phyloP scores from a whole-genome alignment of 2,888 invertebrate genomes.

The Sisyra nigra region DNA sequence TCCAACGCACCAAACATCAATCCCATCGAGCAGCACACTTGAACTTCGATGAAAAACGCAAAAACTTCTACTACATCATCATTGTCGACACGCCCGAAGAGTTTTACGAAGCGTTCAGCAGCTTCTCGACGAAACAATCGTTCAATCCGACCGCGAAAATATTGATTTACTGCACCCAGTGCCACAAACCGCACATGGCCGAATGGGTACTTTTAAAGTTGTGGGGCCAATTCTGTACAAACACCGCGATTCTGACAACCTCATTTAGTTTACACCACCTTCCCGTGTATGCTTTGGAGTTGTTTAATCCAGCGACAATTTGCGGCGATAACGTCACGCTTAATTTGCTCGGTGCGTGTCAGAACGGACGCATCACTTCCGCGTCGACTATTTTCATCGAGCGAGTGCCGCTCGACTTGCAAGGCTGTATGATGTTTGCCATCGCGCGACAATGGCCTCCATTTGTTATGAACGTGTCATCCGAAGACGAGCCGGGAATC shows the following conservation, averaged over 20 bases:
- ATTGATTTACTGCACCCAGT: not conserved
- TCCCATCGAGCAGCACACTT: not conserved
- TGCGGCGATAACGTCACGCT: not conserved
- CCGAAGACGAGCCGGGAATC: constrained; percentile 12
- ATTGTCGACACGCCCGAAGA: not conserved
- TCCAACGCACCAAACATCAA: not conserved
- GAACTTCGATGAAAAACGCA: not conserved
- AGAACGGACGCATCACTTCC: constrained; percentile 10
- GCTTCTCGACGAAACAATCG: not conserved
- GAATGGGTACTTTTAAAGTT: not conserved
- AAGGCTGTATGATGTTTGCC: constrained; percentile 14
- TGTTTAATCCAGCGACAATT: constrained; percentile 3
- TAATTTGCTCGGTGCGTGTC: constrained; percentile 10
- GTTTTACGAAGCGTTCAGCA: not conserved
- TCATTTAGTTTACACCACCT: not conserved
- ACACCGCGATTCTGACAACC: not conserved
- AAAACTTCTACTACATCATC: not conserved
- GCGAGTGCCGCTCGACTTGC: constrained; percentile 8
- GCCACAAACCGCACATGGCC: not conserved
- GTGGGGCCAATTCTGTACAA: not conserved
- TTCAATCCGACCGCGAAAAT: not conserved
- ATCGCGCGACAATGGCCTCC: constrained; percentile 16
- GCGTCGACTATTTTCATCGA: constrained; percentile 9
- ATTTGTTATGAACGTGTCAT: constrained; percentile 14
- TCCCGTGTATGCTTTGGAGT: not conserved